Conservation (phyloP, 1,140 invertebrate genomes). For the roundworm (Caenorhabditis elegans) region DNA sequence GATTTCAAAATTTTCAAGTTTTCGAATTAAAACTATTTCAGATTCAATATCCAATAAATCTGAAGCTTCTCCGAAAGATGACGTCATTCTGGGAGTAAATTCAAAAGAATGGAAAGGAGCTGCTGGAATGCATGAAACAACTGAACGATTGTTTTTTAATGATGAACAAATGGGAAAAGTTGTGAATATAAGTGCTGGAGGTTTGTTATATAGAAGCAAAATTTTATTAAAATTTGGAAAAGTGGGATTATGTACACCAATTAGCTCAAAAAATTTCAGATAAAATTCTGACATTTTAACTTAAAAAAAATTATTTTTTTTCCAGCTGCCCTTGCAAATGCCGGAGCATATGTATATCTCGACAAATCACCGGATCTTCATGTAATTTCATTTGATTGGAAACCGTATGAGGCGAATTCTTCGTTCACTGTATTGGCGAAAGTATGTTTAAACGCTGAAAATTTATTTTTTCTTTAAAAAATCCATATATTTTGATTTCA, state of each 20-base stretch:
- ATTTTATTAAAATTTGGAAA: too few relatives aligned
- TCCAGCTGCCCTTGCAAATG: slow-evolving; percentile 27
- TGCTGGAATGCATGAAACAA: slow-evolving; percentile 37
- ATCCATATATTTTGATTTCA: too few relatives aligned
- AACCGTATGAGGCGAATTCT: slow-evolving; percentile 27
- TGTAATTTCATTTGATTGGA: slow-evolving; percentile 49
- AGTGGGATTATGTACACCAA: too few relatives aligned
- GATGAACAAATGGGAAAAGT: slow-evolving; percentile 29
- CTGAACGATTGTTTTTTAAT: slow-evolving; percentile 37
- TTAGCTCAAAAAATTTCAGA: too few relatives aligned
- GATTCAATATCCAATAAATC: background rate
- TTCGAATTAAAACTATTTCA: background rate
- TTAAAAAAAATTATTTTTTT: background rate
- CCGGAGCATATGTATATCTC: slow-evolving; percentile 40
- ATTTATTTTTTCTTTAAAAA: too few relatives aligned
- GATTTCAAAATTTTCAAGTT: background rate
- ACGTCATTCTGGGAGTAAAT: slow-evolving; percentile 2
- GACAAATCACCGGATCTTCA: slow-evolving; percentile 34
- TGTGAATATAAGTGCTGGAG: slow-evolving; percentile 35
- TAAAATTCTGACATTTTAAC: background rate
- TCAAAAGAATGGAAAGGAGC: slow-evolving; percentile 45
- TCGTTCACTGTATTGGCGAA: slow-evolving; percentile 49
- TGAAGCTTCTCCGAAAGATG: background rate
- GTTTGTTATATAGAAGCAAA: too few relatives aligned
- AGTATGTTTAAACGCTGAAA: background rate